These are phyloP conservation scores for Patiria pectinifera DNA, from an alignment of 53 echinoderm and acorn worm species.

Conservation along the genomic window DNA sequence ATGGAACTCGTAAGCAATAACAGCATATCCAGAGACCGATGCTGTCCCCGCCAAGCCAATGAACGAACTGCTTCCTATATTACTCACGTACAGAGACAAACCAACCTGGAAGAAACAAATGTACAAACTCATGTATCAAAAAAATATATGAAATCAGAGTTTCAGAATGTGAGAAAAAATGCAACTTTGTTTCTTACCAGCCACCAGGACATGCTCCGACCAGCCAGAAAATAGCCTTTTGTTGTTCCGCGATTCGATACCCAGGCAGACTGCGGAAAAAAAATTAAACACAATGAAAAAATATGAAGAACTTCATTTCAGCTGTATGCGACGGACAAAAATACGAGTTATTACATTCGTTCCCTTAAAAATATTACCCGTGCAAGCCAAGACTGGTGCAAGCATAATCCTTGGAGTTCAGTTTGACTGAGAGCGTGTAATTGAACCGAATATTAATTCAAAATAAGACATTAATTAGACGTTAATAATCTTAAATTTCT, in stretches of 20 bases:
- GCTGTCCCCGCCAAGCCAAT: slow-evolving; percentile 83
- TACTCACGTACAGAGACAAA: slow-evolving; percentile 79
- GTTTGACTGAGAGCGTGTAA: too few relatives aligned
- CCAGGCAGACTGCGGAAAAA: slow-evolving; percentile 36
- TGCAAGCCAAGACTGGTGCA: too few relatives aligned
- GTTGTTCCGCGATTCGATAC: slow-evolving; percentile 78
- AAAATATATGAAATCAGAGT: too few relatives aligned
- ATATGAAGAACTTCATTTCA: not conserved
- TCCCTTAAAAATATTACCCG: too few relatives aligned
- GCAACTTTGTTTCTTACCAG: slow-evolving; percentile 61
- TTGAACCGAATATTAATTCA: too few relatives aligned
- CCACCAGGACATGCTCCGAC: slow-evolving; percentile 85
- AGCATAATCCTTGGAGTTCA: too few relatives aligned
- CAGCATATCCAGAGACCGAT: slow-evolving; percentile 73
- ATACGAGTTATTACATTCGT: not conserved
- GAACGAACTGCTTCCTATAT: slow-evolving; percentile 82
- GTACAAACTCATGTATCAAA: too few relatives aligned
- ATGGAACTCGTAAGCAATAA: slow-evolving; percentile 79
- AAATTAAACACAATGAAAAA: not conserved
- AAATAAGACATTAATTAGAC: too few relatives aligned
- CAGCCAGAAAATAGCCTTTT: slow-evolving; percentile 80
- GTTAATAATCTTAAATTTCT: too few relatives aligned
- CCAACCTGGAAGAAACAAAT: slow-evolving; percentile 67
- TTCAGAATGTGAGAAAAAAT: too few relatives aligned
- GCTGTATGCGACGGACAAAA: too few relatives aligned